These are phyloP conservation scores for Gallinago paraguaiae DNA, from an alignment of 2,113 vertebrate genomes.

Conservation along the genomic window DNA sequence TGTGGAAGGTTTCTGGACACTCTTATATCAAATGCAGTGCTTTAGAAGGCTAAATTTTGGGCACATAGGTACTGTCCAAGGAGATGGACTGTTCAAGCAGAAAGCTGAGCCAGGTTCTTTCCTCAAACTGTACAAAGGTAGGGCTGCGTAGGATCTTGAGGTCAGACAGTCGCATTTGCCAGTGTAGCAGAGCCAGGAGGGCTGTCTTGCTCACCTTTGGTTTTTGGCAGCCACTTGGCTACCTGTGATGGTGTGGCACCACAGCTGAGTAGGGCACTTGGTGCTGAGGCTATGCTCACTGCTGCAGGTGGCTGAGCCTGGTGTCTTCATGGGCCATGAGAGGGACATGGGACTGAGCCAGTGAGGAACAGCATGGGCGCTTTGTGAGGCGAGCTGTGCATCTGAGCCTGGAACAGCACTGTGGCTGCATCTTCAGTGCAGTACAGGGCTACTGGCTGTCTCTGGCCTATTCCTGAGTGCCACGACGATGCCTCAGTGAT, in stretches of 20 bases:
- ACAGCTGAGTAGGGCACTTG: background rate
- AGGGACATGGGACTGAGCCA: background rate
- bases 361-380: background rate
- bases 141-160: background rate
- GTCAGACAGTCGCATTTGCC: background rate
- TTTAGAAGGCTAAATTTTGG: background rate
- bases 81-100: background rate
- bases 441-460: background rate
- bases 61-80: background rate
- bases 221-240: background rate
- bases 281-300: background rate
- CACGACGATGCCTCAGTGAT: rapidly evolving
- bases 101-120: background rate
- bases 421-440: background rate
- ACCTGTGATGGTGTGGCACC: background rate
- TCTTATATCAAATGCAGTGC: background rate
- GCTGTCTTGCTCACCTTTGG: background rate
- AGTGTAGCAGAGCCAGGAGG: background rate
- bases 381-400: background rate
- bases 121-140: background rate
- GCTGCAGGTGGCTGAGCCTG: background rate
- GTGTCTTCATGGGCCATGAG: background rate
- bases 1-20: background rate
- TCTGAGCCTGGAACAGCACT: rapidly evolving
- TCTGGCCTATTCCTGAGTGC: background rate